Evolutionary conservation across 2,888 invertebrate genomes (phyloP).

Genomic region (Eledone cirrhosa): DNA sequence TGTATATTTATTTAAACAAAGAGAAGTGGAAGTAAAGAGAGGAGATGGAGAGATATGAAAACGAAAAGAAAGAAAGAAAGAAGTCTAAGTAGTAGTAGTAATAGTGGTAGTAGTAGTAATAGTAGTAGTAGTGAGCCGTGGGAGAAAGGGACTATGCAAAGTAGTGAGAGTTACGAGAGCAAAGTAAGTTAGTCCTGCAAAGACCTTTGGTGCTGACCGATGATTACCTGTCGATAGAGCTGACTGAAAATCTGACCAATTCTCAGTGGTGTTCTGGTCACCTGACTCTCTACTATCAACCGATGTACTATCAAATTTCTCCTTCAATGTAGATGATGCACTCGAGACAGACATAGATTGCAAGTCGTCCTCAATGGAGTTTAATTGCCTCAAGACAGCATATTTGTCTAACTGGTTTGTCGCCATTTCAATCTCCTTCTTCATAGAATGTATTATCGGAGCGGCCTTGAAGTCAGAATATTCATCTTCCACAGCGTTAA

Average conservation of each 20-base stretch:
- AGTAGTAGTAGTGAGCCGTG: neutral
- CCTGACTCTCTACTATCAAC: neutral
- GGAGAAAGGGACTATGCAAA: neutral
- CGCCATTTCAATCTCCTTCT: neutral
- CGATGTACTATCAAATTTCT: neutral
- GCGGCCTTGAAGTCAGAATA: conserved; percentile 35
- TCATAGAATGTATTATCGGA: conserved; percentile 29
- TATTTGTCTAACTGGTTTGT: conserved; percentile 9
- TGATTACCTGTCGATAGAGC: conserved; percentile 28
- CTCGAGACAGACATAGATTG: neutral
- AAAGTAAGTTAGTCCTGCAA: conserved; percentile 15
- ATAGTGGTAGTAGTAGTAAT: neutral
- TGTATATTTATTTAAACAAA: too few relatives aligned
- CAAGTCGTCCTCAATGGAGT: neutral
- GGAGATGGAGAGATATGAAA: neutral
- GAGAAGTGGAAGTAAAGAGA: neutral
- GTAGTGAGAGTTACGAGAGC: neutral
- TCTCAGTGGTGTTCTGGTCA: conserved; percentile 29
- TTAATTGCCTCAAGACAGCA: conserved; percentile 15
- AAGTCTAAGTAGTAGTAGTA: neutral
- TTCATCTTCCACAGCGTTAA: conserved; percentile 29
- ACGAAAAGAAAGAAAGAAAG: neutral
- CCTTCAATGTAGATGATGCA: neutral
- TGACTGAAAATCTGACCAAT: conserved; percentile 43
- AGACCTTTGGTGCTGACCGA: conserved; percentile 19